Percentiles rank a stretch among this genome's conserved stretches.
These are phyloP conservation scores for Cryptoblepharus egeriae DNA, from an alignment of 2,797 vertebrate species.

Conservation along the genomic window DNA sequence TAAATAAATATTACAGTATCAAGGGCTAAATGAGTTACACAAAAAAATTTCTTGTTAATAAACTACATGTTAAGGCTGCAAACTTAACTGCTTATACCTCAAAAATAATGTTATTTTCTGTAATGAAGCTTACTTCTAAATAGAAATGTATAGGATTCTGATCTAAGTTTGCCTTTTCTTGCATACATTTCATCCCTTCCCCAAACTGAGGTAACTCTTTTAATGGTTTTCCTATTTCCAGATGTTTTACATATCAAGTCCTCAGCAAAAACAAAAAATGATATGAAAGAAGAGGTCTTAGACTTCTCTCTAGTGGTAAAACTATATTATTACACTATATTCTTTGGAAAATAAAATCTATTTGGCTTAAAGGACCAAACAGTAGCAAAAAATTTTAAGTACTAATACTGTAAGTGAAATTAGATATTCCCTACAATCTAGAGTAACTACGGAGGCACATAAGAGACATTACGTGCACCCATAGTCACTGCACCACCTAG, in stretches of 20 bases:
- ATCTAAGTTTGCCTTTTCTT: not conserved
- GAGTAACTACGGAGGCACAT: too few relatives aligned
- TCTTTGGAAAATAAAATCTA: not conserved
- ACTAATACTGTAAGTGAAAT: not conserved
- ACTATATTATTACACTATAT: not conserved
- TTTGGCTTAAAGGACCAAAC: not conserved
- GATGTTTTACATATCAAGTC: not conserved
- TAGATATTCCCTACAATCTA: too few relatives aligned
- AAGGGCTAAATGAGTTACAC: not conserved
- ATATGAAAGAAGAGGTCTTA: not conserved
- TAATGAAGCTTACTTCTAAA: too few relatives aligned
- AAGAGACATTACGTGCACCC: too few relatives aligned
- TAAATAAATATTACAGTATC: not conserved
- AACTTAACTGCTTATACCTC: too few relatives aligned
- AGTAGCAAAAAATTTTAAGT: not conserved
- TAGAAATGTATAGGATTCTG: too few relatives aligned
- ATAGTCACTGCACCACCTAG: too few relatives aligned
- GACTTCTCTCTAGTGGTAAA: slow-evolving; percentile 26
- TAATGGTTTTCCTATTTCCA: not conserved
- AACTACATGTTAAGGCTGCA: too few relatives aligned
- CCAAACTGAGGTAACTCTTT: not conserved
- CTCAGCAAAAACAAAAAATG: not conserved
- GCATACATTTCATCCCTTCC: not conserved
- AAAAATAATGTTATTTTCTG: too few relatives aligned
- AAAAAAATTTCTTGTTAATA: too few relatives aligned